These are phyloP conservation scores for Lytechinus variegatus DNA, from an alignment of 35 echinoderm and acorn worm species.

Conservation along the genomic window DNA sequence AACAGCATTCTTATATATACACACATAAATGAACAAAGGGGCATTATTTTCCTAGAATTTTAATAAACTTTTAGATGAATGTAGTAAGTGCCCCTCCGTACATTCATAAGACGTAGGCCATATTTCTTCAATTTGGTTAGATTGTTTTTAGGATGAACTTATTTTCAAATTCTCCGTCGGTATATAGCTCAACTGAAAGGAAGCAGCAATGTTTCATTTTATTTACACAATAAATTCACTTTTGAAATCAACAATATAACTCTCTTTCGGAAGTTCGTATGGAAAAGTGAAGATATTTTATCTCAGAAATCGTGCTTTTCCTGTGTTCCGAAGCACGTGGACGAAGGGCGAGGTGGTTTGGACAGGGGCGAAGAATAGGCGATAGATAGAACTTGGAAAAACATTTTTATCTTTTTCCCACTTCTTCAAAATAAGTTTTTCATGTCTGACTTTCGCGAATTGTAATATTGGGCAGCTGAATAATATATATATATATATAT, in stretches of 20 bases:
- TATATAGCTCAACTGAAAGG: not conserved
- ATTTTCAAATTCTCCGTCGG: too few relatives aligned
- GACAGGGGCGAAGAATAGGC: not conserved
- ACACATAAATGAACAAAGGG: too few relatives aligned
- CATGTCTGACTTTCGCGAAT: not conserved
- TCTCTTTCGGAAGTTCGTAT: slow-evolving; percentile 8
- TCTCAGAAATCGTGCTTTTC: slow-evolving; percentile 22
- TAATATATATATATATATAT: too few relatives aligned
- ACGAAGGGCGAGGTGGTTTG: not conserved
- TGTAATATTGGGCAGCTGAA: too few relatives aligned
- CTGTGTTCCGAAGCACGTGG: not conserved
- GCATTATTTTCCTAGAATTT: too few relatives aligned
- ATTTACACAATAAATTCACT: not conserved
- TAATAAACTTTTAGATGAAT: too few relatives aligned
- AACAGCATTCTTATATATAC: too few relatives aligned
- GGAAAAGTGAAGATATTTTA: not conserved
- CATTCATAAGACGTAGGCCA: too few relatives aligned
- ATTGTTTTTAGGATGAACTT: too few relatives aligned
- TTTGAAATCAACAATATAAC: not conserved
- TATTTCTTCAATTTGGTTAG: too few relatives aligned
- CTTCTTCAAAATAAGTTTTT: not conserved
- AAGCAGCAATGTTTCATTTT: not conserved
- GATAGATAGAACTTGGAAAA: not conserved
- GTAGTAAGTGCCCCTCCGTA: too few relatives aligned
- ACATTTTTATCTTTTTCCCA: not conserved